These are phyloP conservation scores for Chironomus striatipennis DNA, from an alignment of 1,140 invertebrate species.

Conservation along the genomic window DNA sequence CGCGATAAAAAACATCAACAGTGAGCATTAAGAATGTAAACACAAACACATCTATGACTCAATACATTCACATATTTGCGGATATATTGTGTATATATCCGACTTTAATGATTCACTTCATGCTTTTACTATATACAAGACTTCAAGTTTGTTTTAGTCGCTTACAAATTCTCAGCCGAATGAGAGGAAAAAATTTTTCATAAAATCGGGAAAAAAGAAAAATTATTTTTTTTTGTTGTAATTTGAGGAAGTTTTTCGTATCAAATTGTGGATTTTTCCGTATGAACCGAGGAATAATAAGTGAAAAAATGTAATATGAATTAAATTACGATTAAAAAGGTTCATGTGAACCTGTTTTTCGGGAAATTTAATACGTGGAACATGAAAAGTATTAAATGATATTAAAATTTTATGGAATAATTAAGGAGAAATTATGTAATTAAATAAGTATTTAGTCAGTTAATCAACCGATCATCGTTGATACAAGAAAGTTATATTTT, in stretches of 20 bases:
- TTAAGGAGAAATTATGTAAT: too few species aligned
- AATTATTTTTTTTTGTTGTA: background rate
- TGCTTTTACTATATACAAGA: background rate
- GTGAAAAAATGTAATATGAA: background rate
- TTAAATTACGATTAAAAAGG: too few species aligned
- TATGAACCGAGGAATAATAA: background rate
- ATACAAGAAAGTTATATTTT: too few species aligned
- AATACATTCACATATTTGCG: background rate
- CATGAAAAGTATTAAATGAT: background rate
- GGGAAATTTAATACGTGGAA: background rate
- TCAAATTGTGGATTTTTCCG: background rate
- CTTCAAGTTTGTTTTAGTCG: slow-evolving; percentile 9
- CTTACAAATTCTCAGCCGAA: slow-evolving; percentile 15
- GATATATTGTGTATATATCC: background rate
- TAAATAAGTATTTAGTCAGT: too few species aligned
- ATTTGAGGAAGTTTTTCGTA: background rate
- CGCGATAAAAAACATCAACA: slow-evolving; percentile 1
- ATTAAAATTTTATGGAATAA: too few species aligned
- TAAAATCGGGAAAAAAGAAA: background rate
- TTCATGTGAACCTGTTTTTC: background rate
- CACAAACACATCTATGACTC: background rate
- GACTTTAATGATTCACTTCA: slow-evolving; percentile 22
- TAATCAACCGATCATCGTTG: too few species aligned
- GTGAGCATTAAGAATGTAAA: background rate
- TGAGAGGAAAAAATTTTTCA: background rate